phyloP scores from a whole-genome alignment of 1,140 invertebrate genomes.

The Hycleus phaleratus region DNA sequence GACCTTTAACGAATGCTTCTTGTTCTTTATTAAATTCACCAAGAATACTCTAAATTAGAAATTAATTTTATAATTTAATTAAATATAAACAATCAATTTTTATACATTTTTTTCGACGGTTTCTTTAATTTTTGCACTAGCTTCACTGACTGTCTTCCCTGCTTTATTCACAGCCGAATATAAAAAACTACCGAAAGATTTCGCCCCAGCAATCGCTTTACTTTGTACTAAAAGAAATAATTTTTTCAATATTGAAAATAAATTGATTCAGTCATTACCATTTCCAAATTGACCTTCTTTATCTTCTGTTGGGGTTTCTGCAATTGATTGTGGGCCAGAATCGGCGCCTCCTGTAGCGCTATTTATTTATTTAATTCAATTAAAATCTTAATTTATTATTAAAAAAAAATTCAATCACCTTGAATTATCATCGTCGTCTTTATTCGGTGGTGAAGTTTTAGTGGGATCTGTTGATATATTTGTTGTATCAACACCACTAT shows the following conservation, averaged over 20 bases:
- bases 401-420: conserved; percentile 47
- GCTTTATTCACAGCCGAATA: conserved; percentile 88
- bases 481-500: conserved; percentile 30
- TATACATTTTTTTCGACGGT: conserved; percentile 93
- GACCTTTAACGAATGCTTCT: conserved; percentile 85
- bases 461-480: conserved; percentile 43
- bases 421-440: conserved; percentile 76
- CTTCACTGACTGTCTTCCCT: conserved; percentile 66
- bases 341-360: conserved; percentile 82
- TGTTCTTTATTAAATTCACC: conserved; percentile 95
- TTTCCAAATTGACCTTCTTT: conserved; percentile 70
- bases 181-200: conserved; percentile 84
- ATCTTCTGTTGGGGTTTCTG: conserved; percentile 69
- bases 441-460: conserved; percentile 45
- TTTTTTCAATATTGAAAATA: conserved; percentile 10
- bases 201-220: conserved; percentile 85
- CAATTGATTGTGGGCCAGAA: conserved; percentile 65
- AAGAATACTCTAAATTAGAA: conserved; percentile 71
- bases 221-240: conserved; percentile 63
- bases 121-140: conserved; percentile 87
- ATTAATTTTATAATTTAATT: conserved; percentile 8
- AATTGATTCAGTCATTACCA: conserved; percentile 48
- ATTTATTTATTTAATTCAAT: conserved; percentile 34
- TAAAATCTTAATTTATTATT: conserved; percentile 10
- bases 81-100: not conserved